Evolutionary conservation across 2,888 invertebrate genomes (phyloP), one percentile per base, ranked within the genome.

Genomic region (Epirrhoe tristata): DNA sequence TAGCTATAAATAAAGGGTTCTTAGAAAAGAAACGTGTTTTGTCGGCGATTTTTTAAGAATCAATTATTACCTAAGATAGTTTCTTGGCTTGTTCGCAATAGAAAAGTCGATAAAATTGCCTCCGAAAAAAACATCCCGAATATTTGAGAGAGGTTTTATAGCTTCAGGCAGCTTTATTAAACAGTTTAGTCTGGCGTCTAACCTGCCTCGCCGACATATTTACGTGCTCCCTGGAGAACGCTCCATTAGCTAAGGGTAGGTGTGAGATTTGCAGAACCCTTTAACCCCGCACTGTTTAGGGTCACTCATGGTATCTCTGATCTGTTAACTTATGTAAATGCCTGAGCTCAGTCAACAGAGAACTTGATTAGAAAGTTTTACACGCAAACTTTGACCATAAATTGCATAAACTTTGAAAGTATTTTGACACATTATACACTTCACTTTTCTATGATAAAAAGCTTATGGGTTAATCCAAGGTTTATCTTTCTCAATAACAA

Each of bases 161-260:
- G 24, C 3, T 43, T 43, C 39, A 14, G 39, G 34, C 46, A n/a
- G 8, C 6, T 43, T 43, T 31, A 48, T 31, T 62, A 34, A 63
- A 63, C 52, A 48, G 59, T 63, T 48, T 32, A 31, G 32, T 56
- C 52, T 4, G 5, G 8, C 39, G 8, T 50, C 8, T 34, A 16
- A 39, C 34, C 53, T 48, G 5, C 39, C 24, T 8, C 17, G 39
- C 48, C 59, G 50, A 60, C 59, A 52, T 59, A 66, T 58, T 66
- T 51, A 69, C 57, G 24, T 53, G 31, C 8, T 66, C 70, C 70
- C 73, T 39, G 36, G 69, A 65, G 74, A 34, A 65, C 63, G 69
- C 70, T 74, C 67, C 72, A 72, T 74, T 74, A 74, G 58, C 46
- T 53, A 51, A 59, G 67, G 67, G 63, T 63, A 63, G 60, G 68